Percentiles rank a stretch among this genome's conserved stretches.
phyloP scores from a whole-genome alignment of 2,797 vertebrate genomes.

The Muscicapa striata region DNA sequence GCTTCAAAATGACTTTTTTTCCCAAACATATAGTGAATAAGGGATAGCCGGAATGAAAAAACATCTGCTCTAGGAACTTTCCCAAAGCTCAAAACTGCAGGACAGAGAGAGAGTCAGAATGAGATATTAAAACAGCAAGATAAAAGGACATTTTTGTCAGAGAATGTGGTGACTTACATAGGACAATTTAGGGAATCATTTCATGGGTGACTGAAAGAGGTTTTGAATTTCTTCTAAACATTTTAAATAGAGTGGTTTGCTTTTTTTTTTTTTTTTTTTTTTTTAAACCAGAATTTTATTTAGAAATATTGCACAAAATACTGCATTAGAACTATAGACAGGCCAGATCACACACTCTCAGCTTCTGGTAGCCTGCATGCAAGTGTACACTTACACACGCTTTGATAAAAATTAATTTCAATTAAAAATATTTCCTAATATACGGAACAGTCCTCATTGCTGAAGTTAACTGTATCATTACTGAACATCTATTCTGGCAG shows the following conservation, averaged over 20 bases:
- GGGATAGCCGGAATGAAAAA: background rate
- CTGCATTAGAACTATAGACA: background rate
- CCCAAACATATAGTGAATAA: background rate
- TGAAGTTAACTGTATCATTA: background rate
- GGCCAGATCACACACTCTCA: background rate
- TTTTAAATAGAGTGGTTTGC: background rate
- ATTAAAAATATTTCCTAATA: background rate
- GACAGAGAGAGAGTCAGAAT: background rate
- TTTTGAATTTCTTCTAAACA: background rate
- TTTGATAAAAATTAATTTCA: background rate
- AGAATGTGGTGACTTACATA: background rate
- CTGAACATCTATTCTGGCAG: background rate
- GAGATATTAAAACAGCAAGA: background rate
- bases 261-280: background rate
- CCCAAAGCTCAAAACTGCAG: background rate
- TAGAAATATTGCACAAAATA: background rate
- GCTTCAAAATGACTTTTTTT: background rate
- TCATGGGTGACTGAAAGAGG: background rate
- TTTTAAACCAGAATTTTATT: background rate
- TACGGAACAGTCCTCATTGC: background rate
- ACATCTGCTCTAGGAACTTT: background rate
- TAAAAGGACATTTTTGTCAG: background rate
- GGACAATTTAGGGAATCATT: background rate
- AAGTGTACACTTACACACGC: accelerated
- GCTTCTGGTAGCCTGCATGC: background rate